phyloP scores from a whole-genome alignment of 2,113 vertebrate genomes.

The Myiozetetes cayanensis region DNA sequence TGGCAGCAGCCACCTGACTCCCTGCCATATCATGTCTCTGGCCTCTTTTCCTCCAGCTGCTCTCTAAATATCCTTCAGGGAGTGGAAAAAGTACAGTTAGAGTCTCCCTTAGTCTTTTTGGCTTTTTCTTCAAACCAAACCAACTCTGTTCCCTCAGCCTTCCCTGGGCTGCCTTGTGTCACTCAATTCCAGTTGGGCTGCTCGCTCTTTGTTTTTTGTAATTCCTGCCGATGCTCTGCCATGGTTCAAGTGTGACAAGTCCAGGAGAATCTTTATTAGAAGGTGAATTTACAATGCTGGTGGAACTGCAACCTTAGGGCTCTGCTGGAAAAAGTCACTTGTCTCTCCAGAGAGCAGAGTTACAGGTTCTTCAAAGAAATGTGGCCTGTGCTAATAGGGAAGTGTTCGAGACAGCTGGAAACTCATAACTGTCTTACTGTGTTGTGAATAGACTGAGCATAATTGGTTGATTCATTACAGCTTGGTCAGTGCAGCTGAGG shows the following conservation, averaged over 20 bases:
- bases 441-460: not conserved
- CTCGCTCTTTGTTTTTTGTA: not conserved
- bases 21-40: not conserved
- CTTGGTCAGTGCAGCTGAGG: not conserved
- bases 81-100: not conserved
- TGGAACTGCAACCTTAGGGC: not conserved
- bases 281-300: not conserved
- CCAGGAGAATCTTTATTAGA: not conserved
- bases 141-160: not conserved
- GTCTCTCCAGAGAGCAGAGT: not conserved
- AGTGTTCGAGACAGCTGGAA: not conserved
- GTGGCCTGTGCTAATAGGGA: not conserved
- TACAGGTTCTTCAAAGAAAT: not conserved
- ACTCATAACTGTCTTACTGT: not conserved
- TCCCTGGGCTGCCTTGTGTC: not conserved
- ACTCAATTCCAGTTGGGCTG: not conserved
- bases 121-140: not conserved
- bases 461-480: not conserved
- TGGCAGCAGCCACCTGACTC: not conserved
- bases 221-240: not conserved
- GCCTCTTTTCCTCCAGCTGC: not conserved
- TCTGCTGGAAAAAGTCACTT: not conserved
- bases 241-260: not conserved
- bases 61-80: not conserved
- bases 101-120: not conserved